phyloP scores from a whole-genome alignment of 2,797 vertebrate species.

The Tokudaia tokunoshimensis region DNA sequence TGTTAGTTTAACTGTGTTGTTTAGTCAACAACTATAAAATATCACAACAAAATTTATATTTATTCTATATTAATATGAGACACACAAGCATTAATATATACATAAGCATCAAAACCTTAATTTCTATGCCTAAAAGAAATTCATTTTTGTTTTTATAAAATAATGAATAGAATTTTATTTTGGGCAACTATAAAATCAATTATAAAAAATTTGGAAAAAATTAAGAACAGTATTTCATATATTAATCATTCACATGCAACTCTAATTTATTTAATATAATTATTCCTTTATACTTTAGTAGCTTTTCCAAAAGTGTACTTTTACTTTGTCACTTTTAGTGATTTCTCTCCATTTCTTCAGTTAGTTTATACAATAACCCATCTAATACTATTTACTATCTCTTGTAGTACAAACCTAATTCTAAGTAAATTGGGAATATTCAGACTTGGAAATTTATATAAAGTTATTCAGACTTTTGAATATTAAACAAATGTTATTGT shows the following conservation, averaged over 20 bases:
- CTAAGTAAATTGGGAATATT: neutral
- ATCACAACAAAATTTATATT: neutral
- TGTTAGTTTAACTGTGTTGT: neutral
- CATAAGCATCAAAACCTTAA: neutral
- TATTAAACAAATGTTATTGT: neutral
- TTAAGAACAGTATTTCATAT: neutral
- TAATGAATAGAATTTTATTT: neutral
- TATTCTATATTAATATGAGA: neutral
- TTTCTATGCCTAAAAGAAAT: neutral
- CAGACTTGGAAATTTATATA: neutral
- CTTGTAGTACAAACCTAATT: neutral
- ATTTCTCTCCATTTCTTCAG: neutral
- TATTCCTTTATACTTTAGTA: neutral
- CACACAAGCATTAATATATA: neutral
- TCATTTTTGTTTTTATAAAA: neutral
- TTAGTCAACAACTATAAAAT: conserved; percentile 42
- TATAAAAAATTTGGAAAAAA: neutral
- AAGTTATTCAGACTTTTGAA: neutral
- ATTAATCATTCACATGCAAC: neutral
- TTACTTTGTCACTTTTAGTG: neutral
- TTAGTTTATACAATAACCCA: neutral
- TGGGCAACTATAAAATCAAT: neutral
- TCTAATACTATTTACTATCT: neutral
- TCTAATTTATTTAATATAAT: neutral
- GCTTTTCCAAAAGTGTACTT: neutral